These are phyloP conservation scores for Tragopan temminckii DNA, from an alignment of 2,797 vertebrate genomes.

Conservation along the genomic window DNA sequence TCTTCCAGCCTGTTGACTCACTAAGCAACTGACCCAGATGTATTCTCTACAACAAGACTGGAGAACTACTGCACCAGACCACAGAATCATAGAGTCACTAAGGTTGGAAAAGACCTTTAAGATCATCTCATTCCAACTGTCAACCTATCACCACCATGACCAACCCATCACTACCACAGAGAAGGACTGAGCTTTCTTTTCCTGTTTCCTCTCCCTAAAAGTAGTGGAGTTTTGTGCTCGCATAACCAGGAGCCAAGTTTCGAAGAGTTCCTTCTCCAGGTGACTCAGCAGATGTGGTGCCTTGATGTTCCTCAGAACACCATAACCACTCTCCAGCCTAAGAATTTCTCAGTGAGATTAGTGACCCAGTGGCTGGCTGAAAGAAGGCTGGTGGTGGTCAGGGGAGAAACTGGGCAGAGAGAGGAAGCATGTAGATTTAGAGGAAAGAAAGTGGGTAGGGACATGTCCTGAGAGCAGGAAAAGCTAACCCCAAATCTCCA, in stretches of 20 bases:
- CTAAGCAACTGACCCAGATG: neutral
- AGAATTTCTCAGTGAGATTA: neutral
- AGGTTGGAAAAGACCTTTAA: neutral
- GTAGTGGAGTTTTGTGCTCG: neutral
- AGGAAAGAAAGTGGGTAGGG: neutral
- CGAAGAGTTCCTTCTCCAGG: neutral
- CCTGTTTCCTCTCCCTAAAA: neutral
- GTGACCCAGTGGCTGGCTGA: neutral
- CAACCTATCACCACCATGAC: neutral
- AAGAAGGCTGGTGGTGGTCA: neutral
- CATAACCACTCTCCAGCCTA: neutral
- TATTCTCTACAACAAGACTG: accelerated
- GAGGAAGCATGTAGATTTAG: neutral
- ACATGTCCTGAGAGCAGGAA: neutral
- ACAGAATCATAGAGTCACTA: neutral
- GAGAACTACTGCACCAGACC: accelerated
- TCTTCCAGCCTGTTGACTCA: neutral
- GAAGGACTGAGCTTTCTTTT: neutral
- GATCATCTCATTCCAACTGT: neutral
- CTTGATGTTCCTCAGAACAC: neutral
- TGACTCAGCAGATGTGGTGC: neutral
- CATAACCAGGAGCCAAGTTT: neutral
- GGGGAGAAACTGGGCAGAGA: neutral
- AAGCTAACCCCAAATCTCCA: neutral
- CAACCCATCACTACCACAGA: neutral